A percentile compares a stretch with the other conserved stretches of the same genome.
These are phyloP conservation scores for Callionymus lyra DNA, from an alignment of 2,113 vertebrate species.

Conservation along the genomic window DNA sequence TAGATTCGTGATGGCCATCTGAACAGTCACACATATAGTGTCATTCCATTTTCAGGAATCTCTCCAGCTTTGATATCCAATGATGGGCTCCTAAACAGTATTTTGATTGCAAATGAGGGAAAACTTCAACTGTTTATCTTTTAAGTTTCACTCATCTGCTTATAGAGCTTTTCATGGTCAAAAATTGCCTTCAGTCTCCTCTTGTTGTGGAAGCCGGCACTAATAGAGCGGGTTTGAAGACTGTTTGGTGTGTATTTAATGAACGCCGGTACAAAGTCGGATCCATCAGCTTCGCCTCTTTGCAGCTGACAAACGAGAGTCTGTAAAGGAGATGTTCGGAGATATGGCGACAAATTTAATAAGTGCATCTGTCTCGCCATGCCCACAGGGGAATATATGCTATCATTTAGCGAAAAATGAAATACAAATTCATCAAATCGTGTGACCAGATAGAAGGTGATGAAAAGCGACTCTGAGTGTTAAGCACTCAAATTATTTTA, in stretches of 20 bases:
- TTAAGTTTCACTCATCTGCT: slow-evolving; percentile 21
- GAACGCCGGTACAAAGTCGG: slow-evolving; percentile 55
- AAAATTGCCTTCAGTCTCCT: slow-evolving; percentile 37
- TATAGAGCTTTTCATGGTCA: slow-evolving; percentile 58
- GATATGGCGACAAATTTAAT: slow-evolving; percentile 64
- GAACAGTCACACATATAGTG: too few species aligned
- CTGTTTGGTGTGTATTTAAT: slow-evolving; percentile 52
- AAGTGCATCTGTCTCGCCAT: slow-evolving; percentile 47
- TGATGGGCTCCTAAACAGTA: slow-evolving; percentile 54
- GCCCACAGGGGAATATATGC: slow-evolving; percentile 56
- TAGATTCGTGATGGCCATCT: background rate
- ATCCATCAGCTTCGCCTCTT: slow-evolving; percentile 49
- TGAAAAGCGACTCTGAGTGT: slow-evolving; percentile 30
- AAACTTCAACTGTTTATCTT: slow-evolving; percentile 24
- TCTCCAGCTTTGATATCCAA: slow-evolving; percentile 12
- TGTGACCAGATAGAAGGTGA: slow-evolving; percentile 12
- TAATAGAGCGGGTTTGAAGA: slow-evolving; percentile 19
- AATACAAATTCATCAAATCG: background rate
- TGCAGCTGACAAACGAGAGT: slow-evolving; percentile 49
- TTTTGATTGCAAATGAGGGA: slow-evolving; percentile 29
- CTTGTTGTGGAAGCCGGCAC: slow-evolving; percentile 45
- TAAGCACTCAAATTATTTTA: background rate
- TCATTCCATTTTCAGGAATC: slow-evolving; percentile 2
- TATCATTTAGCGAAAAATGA: slow-evolving; percentile 19
- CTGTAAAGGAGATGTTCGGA: slow-evolving; percentile 59